Percentiles rank a stretch among this genome's conserved stretches.
phyloP scores from a whole-genome alignment of 2,113 vertebrate genomes.

The Trachemys scripta region DNA sequence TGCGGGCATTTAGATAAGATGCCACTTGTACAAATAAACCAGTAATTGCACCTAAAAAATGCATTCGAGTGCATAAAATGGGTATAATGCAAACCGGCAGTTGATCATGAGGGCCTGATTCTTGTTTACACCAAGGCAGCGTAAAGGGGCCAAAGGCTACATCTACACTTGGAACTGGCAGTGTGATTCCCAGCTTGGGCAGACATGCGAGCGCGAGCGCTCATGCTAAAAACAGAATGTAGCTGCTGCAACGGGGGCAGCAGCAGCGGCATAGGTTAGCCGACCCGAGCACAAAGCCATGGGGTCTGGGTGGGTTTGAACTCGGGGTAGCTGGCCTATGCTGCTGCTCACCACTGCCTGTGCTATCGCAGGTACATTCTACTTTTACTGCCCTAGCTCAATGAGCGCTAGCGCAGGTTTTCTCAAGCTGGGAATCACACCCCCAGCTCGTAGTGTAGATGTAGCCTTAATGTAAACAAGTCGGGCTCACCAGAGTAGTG shows the following conservation, averaged over 20 bases:
- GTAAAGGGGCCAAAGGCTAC: neutral
- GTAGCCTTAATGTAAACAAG: neutral
- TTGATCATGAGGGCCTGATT: neutral
- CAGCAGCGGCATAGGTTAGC: neutral
- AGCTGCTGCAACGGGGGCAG: neutral
- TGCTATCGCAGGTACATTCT: neutral
- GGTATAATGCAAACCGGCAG: neutral
- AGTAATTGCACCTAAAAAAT: neutral
- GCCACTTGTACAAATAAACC: rapidly evolving
- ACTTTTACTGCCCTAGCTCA: neutral
- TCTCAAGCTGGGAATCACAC: neutral
- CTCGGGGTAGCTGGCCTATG: neutral
- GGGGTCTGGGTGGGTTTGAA: neutral
- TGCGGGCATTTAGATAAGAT: neutral
- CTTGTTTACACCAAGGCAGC: neutral
- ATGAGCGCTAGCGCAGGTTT: neutral
- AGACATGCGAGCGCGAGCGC: neutral
- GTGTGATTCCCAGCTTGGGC: neutral
- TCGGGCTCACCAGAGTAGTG: neutral
- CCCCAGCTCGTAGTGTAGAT: neutral
- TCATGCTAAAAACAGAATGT: neutral
- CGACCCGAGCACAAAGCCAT: neutral
- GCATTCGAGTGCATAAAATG: neutral
- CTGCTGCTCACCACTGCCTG: neutral
- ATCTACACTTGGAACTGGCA: neutral